These are phyloP conservation scores for Actinia tenebrosa DNA, from an alignment of 64 coral and sea anemone species.

Conservation along the genomic window DNA sequence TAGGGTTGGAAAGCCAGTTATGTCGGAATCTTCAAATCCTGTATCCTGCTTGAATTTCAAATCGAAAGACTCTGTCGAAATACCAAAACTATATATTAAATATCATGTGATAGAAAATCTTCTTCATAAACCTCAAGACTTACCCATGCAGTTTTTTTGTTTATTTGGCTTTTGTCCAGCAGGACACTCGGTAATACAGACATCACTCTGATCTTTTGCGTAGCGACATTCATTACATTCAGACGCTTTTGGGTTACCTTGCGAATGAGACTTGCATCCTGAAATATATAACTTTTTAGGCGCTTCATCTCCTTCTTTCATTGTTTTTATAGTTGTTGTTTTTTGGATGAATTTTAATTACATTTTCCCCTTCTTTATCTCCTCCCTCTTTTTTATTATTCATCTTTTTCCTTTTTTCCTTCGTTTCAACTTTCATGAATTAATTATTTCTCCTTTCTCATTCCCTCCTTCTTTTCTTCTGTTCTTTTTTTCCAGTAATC, in stretches of 20 bases:
- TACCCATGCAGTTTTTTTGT: background rate
- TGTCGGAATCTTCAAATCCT: background rate
- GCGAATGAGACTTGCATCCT: background rate
- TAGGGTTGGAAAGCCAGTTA: background rate
- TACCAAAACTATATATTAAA: background rate
- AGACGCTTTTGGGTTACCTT: background rate
- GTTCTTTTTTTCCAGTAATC: background rate
- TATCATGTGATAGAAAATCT: no score
- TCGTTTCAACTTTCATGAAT: no score
- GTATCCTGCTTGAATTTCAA: background rate
- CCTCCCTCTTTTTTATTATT: no score
- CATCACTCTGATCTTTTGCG: background rate
- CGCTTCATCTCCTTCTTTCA: no score
- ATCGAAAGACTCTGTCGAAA: background rate
- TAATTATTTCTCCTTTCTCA: background rate
- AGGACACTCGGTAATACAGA: background rate
- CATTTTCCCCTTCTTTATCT: no score
- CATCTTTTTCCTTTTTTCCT: background rate
- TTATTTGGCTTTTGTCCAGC: background rate
- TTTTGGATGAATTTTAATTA: no score
- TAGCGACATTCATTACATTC: slow-evolving; percentile 3
- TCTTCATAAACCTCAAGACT: background rate
- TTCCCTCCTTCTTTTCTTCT: background rate
- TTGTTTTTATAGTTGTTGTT: no score
- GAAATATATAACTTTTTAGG: background rate